Evolutionary conservation across 92 coral and sea anemone genomes (phyloP).

Genomic region (Montipora capitata): DNA sequence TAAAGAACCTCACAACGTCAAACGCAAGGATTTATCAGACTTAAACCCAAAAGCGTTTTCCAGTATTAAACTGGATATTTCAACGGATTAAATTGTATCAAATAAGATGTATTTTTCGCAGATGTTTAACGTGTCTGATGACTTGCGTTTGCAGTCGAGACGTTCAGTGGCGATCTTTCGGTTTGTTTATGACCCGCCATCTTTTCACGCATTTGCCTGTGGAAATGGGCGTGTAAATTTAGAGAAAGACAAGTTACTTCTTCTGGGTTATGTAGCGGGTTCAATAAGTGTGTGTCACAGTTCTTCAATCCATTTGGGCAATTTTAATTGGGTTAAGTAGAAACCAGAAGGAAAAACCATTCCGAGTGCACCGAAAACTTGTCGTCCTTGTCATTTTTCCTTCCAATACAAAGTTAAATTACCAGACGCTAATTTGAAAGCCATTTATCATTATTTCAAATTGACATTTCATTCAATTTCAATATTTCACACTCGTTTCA

Average conservation of each 20-base stretch:
- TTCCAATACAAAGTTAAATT: not conserved
- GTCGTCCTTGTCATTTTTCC: not conserved
- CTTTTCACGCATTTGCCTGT: conserved; percentile 8
- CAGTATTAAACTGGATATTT: conserved; percentile 9
- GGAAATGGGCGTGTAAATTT: conserved; percentile 14
- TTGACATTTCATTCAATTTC: no score
- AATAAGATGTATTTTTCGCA: not conserved
- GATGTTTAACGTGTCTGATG: not conserved
- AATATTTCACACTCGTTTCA: not conserved
- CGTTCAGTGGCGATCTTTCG: not conserved
- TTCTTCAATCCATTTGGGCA: not conserved
- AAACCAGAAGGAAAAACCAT: not conserved
- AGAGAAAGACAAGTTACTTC: conserved; percentile 7
- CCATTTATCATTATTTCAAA: not conserved
- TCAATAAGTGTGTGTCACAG: not conserved
- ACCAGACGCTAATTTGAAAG: not conserved
- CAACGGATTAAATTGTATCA: conserved; percentile 24
- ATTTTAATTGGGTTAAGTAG: conserved; percentile 19
- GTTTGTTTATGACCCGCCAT: conserved; percentile 43
- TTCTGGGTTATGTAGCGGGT: conserved; percentile 32
- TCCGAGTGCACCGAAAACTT: not conserved
- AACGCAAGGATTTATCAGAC: not conserved
- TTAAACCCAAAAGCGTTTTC: not conserved
- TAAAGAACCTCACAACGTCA: not conserved
- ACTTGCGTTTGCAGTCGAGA: not conserved